Evolutionary conservation across 2,888 invertebrate species (phyloP), one percentile per base, ranked within the genome.

Genomic region (Poecilobothrus nobilitatus): DNA sequence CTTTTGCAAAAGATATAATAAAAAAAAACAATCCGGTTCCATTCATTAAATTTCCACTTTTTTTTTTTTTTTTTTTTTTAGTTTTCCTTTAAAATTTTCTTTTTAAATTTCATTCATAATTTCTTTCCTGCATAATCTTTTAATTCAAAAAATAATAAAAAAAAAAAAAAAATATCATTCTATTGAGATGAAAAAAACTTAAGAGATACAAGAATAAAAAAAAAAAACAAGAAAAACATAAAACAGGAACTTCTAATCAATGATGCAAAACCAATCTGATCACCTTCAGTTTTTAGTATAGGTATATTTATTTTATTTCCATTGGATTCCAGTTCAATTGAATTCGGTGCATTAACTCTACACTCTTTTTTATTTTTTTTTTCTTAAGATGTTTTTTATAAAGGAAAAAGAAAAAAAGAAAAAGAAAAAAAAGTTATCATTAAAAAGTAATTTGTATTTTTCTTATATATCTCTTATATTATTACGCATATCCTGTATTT

Each of bases 381-480:
- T 18, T 4, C 18, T 18, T 53, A 18, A 18, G 18, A 18, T 9
- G 7, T 53, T 53, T 9, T 15, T 53, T 53, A 1, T 5, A 53
- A 53, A 53, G 1, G 2, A 27, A 27, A 27, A 27, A 27, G 5
- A 27, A 27, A 27, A 27, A 4, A 27, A 27, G 5, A 27, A 27
- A 2, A 27, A 27, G 3, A 27, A 27, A 27, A 27, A 2, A 27
- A 27, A 27, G 12, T 18, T 3, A 53, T 53, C 53, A 53, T 53
- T 53, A 53, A 53, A 53, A 53, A 18, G 53, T 53, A 53, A 53
- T 53, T 53, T 53, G 53, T 53, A 53, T 12, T 53, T 53, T n/a
- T 53, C 53, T 53, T 53, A 15, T 53, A 6, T 53, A 53, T 12
- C 53, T 53, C 9, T 53, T 53, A 53, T 37, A 37, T 53, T 53